Evolutionary conservation across 2,113 vertebrate genomes (phyloP).

Genomic region (Nannospalax galili): DNA sequence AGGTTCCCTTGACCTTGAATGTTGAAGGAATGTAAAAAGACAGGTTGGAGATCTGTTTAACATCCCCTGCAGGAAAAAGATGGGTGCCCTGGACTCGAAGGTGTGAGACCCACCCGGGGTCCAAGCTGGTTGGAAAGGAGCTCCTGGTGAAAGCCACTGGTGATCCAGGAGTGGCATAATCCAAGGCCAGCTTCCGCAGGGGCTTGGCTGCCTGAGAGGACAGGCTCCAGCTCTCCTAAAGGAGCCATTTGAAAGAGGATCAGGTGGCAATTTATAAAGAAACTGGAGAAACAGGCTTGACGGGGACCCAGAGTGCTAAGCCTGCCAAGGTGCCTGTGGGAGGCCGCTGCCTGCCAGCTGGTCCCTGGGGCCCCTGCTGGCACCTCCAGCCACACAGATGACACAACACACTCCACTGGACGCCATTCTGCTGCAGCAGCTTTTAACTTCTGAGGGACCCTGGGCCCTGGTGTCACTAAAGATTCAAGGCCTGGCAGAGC

Average conservation of each 20-base stretch:
- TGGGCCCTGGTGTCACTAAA: background rate
- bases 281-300: constrained; percentile 59
- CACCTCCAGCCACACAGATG: background rate
- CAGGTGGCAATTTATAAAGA: background rate
- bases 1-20: background rate
- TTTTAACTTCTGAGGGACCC: background rate
- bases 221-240: background rate
- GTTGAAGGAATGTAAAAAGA: background rate
- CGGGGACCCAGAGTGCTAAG: background rate
- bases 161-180: background rate
- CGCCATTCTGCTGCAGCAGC: background rate
- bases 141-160: background rate
- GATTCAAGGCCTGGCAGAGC: background rate
- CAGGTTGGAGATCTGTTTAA: background rate
- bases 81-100: background rate
- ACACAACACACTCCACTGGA: rapidly evolving
- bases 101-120: background rate
- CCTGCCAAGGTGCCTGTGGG: background rate
- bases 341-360: constrained; percentile 26
- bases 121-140: background rate
- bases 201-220: background rate
- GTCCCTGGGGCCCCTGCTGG: background rate
- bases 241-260: background rate
- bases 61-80: background rate
- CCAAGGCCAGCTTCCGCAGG: background rate